Conservation (phyloP, 2,797 vertebrate genomes). For the Pseudochromis fuscus region DNA sequence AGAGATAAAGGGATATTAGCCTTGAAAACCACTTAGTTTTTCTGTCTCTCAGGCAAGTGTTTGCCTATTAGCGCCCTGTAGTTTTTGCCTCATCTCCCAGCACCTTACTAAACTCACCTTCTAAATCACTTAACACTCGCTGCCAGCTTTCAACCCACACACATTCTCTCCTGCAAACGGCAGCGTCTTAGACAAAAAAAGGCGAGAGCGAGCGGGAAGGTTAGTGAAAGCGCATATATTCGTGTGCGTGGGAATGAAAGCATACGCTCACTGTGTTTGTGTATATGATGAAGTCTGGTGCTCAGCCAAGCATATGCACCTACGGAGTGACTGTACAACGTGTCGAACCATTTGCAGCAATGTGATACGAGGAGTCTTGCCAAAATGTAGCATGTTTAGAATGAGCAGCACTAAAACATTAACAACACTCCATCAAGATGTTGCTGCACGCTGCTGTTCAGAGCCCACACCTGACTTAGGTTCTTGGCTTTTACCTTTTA, state of each 20-base stretch:
- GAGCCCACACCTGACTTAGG: not conserved
- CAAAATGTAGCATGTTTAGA: not conserved
- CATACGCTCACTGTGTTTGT: conserved; percentile 9
- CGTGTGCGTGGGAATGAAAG: conserved; percentile 41
- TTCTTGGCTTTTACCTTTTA: not conserved
- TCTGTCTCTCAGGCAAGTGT: not conserved
- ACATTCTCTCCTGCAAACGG: conserved; percentile 15
- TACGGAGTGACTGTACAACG: conserved; percentile 4
- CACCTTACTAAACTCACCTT: conserved; percentile 38
- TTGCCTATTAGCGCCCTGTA: not conserved
- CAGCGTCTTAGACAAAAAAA: conserved; percentile 7
- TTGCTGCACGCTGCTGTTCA: not conserved
- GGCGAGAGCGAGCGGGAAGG: conserved; percentile 6
- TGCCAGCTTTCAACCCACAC: conserved; percentile 58
- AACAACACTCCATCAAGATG: not conserved
- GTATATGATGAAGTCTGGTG: conserved; percentile 6
- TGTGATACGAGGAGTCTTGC: not conserved
- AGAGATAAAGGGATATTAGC: not conserved
- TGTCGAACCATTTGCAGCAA: conserved; percentile 15
- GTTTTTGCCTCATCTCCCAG: conserved; percentile 19
- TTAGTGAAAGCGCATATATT: conserved; percentile 26
- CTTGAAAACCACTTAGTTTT: not conserved
- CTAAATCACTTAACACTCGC: conserved; percentile 46
- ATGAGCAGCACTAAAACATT: not conserved
- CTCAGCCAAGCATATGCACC: conserved; percentile 9